Percentiles rank a stretch among this genome's conserved stretches.
Evolutionary conservation across 2,797 vertebrate species (phyloP).

Genomic region (Enteromius fasciolatus): DNA sequence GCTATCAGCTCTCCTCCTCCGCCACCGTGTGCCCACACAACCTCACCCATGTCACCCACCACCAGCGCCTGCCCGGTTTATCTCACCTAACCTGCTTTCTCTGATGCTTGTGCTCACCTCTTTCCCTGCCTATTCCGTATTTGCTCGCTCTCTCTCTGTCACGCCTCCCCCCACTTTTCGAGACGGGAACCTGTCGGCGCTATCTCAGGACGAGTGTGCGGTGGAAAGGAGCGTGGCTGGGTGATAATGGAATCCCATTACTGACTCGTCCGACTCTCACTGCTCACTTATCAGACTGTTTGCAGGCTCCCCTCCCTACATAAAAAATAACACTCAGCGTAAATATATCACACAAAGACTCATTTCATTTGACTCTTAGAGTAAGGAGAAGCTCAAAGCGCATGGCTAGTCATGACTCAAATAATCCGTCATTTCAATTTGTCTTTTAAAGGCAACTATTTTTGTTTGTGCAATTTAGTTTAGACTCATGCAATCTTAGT

Average conservation of each 20-base stretch:
- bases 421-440: slow-evolving; percentile 38
- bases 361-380: slow-evolving; percentile 31
- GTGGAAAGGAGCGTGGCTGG: slow-evolving; percentile 34
- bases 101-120: slow-evolving; percentile 3
- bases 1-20: slow-evolving; percentile 48
- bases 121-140: slow-evolving; percentile 23
- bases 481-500: background rate
- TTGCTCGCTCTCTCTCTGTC: background rate
- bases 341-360: slow-evolving; percentile 41
- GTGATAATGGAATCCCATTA: slow-evolving; percentile 77
- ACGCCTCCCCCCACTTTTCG: slow-evolving; percentile 41
- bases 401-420: slow-evolving; percentile 18
- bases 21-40: slow-evolving; percentile 25
- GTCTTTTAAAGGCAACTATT: slow-evolving; percentile 22
- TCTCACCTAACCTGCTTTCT: slow-evolving; percentile 48
- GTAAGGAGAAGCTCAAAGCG: slow-evolving; percentile 21
- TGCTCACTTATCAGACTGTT: slow-evolving; percentile 71
- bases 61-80: slow-evolving; percentile 42
- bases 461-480: slow-evolving; percentile 25
- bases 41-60: slow-evolving; percentile 54
- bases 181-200: slow-evolving; percentile 53
- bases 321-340: slow-evolving; percentile 26
- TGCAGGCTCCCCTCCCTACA: slow-evolving; percentile 63
- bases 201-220: slow-evolving; percentile 50
- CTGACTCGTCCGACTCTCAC: slow-evolving; percentile 63